Conservation (phyloP, 1,140 invertebrate species). For the Cyclargus thomasi region DNA sequence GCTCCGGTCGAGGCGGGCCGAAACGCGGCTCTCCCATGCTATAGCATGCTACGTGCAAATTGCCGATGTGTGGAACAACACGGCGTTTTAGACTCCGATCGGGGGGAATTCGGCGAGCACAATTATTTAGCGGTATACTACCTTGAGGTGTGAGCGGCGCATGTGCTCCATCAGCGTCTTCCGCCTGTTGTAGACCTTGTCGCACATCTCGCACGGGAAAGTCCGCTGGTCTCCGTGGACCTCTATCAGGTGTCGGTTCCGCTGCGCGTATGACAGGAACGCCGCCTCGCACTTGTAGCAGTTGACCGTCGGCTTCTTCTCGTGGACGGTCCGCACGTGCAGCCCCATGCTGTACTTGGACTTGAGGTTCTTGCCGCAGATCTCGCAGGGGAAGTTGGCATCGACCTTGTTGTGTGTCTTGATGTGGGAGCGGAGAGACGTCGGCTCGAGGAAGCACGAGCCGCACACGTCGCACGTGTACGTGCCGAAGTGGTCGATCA, state of each 20-base stretch:
- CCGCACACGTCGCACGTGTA: slow-evolving; percentile 62
- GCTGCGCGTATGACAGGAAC: slow-evolving; percentile 53
- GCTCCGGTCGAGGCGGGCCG: too few relatives aligned
- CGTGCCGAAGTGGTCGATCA: slow-evolving; percentile 60
- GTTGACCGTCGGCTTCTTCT: slow-evolving; percentile 56
- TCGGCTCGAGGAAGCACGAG: slow-evolving; percentile 51
- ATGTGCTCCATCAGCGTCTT: slow-evolving; percentile 63
- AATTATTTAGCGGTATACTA: too few relatives aligned
- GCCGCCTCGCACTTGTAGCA: slow-evolving; percentile 61
- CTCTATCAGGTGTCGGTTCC: slow-evolving; percentile 56
- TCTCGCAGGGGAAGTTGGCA: slow-evolving; percentile 50
- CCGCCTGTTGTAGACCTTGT: slow-evolving; percentile 60
- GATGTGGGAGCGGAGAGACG: slow-evolving; percentile 51
- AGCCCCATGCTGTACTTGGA: slow-evolving; percentile 55
- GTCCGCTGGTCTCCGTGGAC: slow-evolving; percentile 56
- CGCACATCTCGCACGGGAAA: slow-evolving; percentile 59
- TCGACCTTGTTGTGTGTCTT: slow-evolving; percentile 54
- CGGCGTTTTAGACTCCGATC: too few relatives aligned
- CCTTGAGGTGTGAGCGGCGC: slow-evolving; percentile 55
- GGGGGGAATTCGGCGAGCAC: too few relatives aligned
- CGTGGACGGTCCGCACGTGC: slow-evolving; percentile 54
- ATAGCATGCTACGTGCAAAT: too few relatives aligned
- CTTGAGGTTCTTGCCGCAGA: slow-evolving; percentile 61
- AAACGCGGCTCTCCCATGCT: too few relatives aligned
- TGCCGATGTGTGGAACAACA: too few relatives aligned